Percentiles rank a stretch among this genome's conserved stretches.
Conservation (phyloP, 2,797 vertebrate genomes). For the Poecilia velifera region DNA sequence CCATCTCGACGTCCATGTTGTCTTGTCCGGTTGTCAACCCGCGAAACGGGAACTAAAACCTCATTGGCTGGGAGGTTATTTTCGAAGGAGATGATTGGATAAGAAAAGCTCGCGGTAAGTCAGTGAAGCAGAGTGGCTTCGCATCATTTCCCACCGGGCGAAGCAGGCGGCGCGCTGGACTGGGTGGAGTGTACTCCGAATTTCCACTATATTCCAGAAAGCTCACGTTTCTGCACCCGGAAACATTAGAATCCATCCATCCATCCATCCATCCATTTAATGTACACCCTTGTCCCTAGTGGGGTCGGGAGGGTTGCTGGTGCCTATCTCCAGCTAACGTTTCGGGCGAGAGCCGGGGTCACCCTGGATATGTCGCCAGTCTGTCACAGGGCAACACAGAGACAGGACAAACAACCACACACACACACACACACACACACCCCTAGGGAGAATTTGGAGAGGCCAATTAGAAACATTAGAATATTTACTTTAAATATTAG, state of each 20-base stretch:
- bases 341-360: too few species aligned
- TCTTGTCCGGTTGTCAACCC: constrained; percentile 18
- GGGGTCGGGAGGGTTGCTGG: too few species aligned
- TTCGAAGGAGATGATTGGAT: constrained; percentile 18
- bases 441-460: too few species aligned
- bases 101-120: constrained; percentile 37
- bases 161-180: not conserved
- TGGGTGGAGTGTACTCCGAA: not conserved
- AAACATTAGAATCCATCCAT: not conserved
- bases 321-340: too few species aligned
- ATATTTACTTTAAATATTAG: not conserved
- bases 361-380: too few species aligned
- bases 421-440: too few species aligned
- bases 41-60: constrained; percentile 29
- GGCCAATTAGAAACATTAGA: not conserved
- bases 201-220: not conserved
- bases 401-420: too few species aligned
- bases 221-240: not conserved
- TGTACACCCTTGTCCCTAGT: too few species aligned
- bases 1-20: constrained; percentile 69
- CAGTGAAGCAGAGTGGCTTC: not conserved
- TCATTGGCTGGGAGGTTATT: constrained; percentile 39
- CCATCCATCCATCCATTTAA: too few species aligned
- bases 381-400: too few species aligned
- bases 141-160: not conserved